phyloP scores from a whole-genome alignment of 2,113 vertebrate species.

The Turnix velox region DNA sequence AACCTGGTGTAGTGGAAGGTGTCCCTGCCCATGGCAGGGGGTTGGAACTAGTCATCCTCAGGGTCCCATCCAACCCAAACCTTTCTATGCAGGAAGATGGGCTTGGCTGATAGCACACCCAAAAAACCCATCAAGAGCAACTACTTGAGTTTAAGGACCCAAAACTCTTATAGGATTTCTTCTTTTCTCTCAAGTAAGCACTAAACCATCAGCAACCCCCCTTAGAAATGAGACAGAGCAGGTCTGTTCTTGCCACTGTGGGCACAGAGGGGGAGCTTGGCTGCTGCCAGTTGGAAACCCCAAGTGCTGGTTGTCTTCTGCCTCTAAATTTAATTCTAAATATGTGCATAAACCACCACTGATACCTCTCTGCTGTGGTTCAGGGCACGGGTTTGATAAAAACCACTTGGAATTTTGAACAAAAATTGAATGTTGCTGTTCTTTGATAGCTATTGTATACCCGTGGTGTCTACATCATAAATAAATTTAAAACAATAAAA shows the following conservation, averaged over 20 bases:
- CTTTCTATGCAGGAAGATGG: rapidly evolving
- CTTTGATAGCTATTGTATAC: rapidly evolving
- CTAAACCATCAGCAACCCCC: not conserved
- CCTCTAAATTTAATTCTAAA: not conserved
- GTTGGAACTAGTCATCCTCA: no score
- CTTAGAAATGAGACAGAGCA: not conserved
- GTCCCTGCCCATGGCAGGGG: no score
- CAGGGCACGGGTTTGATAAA: not conserved
- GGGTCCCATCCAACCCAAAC: no score
- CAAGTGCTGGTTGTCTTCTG: not conserved
- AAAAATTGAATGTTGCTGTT: not conserved
- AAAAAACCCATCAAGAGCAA: not conserved
- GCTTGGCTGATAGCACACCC: rapidly evolving
- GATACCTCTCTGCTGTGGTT: not conserved
- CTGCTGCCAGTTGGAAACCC: not conserved
- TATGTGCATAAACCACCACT: not conserved
- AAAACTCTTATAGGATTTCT: rapidly evolving
- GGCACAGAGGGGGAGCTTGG: rapidly evolving
- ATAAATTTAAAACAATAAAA: rapidly evolving
- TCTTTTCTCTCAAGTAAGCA: no score
- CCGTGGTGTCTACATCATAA: not conserved
- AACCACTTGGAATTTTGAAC: rapidly evolving
- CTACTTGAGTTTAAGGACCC: not conserved
- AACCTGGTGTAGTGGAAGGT: no score
- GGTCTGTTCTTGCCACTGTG: not conserved